phyloP scores from a whole-genome alignment of 2,888 invertebrate species.

The Phanerotoma sp. region DNA sequence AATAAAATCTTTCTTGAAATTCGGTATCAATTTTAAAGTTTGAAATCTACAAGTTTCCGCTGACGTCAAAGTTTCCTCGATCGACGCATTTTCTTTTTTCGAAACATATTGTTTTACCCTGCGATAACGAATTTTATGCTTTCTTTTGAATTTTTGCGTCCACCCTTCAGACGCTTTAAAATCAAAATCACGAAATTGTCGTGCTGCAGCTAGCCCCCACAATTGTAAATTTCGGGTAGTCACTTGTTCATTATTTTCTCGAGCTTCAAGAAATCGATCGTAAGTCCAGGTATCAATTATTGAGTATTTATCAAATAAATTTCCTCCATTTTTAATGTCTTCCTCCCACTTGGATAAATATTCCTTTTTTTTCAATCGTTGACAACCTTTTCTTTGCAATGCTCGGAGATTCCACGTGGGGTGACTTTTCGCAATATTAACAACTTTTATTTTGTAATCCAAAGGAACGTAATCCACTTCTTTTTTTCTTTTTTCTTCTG shows the following conservation, averaged over 20 bases:
- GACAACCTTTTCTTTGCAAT: slow-evolving; percentile 23
- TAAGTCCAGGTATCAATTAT: slow-evolving; percentile 32
- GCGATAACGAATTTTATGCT: slow-evolving; percentile 28
- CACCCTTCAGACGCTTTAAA: slow-evolving; percentile 29
- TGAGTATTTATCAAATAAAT: slow-evolving; percentile 28
- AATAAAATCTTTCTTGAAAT: no score
- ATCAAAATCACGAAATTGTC: slow-evolving; percentile 28
- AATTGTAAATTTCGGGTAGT: slow-evolving; percentile 33
- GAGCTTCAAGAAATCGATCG: slow-evolving; percentile 31
- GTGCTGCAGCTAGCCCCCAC: slow-evolving; percentile 31
- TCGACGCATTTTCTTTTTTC: no score
- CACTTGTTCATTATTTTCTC: slow-evolving; percentile 27
- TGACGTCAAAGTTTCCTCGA: no score
- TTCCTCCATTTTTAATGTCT: slow-evolving; percentile 31
- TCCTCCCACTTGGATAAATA: slow-evolving; percentile 27
- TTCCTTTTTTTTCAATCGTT: slow-evolving; percentile 24
- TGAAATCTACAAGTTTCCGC: no score
- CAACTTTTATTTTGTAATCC: slow-evolving; percentile 21
- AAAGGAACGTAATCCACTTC: slow-evolving; percentile 15
- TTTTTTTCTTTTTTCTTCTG: slow-evolving; percentile 21
- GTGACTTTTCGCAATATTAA: slow-evolving; percentile 22
- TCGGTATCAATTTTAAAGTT: no score
- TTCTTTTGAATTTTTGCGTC: slow-evolving; percentile 27
- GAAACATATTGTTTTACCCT: no score
- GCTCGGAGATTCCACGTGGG: slow-evolving; percentile 29